phyloP scores from a whole-genome alignment of 2,797 vertebrate genomes.

The Cryptoblepharus egeriae region DNA sequence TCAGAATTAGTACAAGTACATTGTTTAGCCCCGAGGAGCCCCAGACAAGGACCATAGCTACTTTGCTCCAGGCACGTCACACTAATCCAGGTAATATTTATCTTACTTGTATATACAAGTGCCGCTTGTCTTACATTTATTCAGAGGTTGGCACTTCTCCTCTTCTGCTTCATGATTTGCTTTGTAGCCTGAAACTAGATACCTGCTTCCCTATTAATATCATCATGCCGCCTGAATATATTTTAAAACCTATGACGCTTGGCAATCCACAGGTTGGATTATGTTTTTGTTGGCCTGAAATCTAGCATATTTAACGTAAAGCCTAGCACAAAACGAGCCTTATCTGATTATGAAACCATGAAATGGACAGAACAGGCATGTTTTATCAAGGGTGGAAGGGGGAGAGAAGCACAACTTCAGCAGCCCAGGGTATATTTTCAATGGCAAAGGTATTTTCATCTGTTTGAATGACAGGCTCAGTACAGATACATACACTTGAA shows the following conservation, averaged over 20 bases:
- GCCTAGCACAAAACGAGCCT: slow-evolving; percentile 67
- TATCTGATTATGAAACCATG: slow-evolving; percentile 75
- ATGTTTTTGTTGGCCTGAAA: slow-evolving; percentile 78
- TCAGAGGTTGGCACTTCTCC: slow-evolving; percentile 65
- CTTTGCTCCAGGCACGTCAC: slow-evolving; percentile 11
- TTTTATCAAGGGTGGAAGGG: slow-evolving; percentile 57
- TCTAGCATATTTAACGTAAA: slow-evolving; percentile 72
- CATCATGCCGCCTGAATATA: slow-evolving; percentile 72
- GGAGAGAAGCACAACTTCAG: slow-evolving; percentile 40
- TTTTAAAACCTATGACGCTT: slow-evolving; percentile 71
- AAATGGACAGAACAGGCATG: slow-evolving; percentile 64
- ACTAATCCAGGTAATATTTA: slow-evolving; percentile 44
- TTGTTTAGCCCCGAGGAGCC: background rate
- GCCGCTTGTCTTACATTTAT: slow-evolving; percentile 62
- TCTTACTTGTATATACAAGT: slow-evolving; percentile 40
- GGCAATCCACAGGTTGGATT: slow-evolving; percentile 66
- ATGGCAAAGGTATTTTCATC: slow-evolving; percentile 62
- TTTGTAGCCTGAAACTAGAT: slow-evolving; percentile 74
- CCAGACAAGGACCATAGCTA: background rate
- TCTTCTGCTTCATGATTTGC: slow-evolving; percentile 62
- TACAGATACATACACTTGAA: slow-evolving; percentile 32
- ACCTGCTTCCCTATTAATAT: slow-evolving; percentile 74
- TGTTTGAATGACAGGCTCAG: slow-evolving; percentile 59
- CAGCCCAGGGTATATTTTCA: slow-evolving; percentile 59
- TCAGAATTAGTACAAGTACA: background rate